Percentiles rank a stretch among this genome's conserved stretches.
Evolutionary conservation across 1,140 invertebrate species (phyloP).

Genomic region (Drosophila serrata): DNA sequence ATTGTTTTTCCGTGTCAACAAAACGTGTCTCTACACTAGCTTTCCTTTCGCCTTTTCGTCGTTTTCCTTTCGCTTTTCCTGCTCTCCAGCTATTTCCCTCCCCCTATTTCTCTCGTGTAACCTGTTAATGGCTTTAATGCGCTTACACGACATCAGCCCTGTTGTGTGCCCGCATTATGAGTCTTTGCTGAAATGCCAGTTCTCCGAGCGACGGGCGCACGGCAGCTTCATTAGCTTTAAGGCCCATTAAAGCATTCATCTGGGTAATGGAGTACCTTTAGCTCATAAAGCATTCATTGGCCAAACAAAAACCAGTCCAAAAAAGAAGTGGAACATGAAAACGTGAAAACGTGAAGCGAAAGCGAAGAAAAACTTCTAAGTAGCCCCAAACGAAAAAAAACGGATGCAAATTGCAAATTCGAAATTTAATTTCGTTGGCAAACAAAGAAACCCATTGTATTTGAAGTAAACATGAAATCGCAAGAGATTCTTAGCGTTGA

Average conservation of each 20-base stretch:
- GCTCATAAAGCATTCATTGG: constrained; percentile 49
- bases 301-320: constrained; percentile 33
- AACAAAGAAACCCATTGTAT: constrained; percentile 27
- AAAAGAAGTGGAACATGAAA: constrained; percentile 38
- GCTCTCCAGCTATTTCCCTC: background rate
- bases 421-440: constrained; percentile 47
- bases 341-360: constrained; percentile 25
- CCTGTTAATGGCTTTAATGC: constrained; percentile 63
- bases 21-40: constrained; percentile 33
- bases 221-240: constrained; percentile 40
- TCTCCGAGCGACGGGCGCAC: background rate
- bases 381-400: background rate
- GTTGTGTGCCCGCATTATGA: constrained; percentile 37
- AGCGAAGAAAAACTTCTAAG: constrained; percentile 3
- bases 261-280: constrained; percentile 42
- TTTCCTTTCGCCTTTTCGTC: background rate
- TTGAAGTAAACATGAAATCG: constrained; percentile 16
- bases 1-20: constrained; percentile 61
- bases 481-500: background rate
- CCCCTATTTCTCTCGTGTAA: constrained; percentile 13
- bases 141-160: constrained; percentile 56
- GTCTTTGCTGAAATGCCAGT: constrained; percentile 13
- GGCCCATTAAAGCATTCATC: constrained; percentile 49
- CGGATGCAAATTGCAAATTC: constrained; percentile 24
- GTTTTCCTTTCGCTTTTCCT: constrained; percentile 14